Conservation (phyloP, 2,113 vertebrate genomes). For the Myrmecophaga tridactyla region DNA sequence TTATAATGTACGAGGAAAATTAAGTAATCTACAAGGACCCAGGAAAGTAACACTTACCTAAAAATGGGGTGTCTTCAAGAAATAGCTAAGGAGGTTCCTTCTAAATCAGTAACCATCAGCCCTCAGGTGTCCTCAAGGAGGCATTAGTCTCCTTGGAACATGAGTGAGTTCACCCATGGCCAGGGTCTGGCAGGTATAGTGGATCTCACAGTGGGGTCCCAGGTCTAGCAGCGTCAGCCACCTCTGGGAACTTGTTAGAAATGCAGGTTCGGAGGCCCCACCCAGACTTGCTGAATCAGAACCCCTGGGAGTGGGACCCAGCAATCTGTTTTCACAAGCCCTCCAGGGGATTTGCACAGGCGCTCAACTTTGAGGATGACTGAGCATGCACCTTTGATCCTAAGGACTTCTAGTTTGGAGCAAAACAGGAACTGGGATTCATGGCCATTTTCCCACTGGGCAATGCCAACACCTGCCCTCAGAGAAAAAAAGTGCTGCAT, state of each 20-base stretch:
- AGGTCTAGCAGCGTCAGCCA: neutral
- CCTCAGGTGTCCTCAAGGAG: neutral
- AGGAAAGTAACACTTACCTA: neutral
- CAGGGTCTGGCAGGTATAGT: rapidly evolving
- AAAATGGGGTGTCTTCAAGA: neutral
- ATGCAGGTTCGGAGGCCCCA: neutral
- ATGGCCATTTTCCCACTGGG: rapidly evolving
- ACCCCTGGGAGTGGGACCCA: neutral
- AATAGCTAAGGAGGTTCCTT: neutral
- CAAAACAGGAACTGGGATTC: neutral
- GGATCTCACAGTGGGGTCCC: neutral
- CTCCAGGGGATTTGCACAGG: neutral
- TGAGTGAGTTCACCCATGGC: rapidly evolving
- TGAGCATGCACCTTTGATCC: neutral
- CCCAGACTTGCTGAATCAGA: neutral
- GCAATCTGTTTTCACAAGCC: neutral
- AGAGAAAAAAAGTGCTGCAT: neutral
- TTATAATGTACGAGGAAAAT: neutral
- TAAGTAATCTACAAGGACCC: neutral
- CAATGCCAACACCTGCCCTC: neutral
- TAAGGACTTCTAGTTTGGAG: neutral
- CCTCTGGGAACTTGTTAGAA: neutral
- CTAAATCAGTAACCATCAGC: neutral
- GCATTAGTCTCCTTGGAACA: neutral
- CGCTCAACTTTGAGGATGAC: neutral